phyloP scores from a whole-genome alignment of 1,140 invertebrate genomes.

The Macrobrachium rosenbergii region DNA sequence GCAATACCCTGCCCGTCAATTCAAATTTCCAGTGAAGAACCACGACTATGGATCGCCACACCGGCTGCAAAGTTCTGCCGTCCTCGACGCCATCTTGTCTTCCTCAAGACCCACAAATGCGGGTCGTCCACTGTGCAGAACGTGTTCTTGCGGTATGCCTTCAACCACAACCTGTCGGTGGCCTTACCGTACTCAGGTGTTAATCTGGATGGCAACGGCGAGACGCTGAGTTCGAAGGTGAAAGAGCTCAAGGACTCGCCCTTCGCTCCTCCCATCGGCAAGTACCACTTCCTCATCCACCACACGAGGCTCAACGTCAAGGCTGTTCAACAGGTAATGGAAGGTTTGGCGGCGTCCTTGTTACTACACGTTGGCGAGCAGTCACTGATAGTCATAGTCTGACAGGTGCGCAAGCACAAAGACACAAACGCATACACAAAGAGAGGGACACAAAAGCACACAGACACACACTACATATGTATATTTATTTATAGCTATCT shows the following conservation, averaged over 20 bases:
- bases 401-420: too few relatives aligned
- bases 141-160: conserved; percentile 70
- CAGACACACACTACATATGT: too few relatives aligned
- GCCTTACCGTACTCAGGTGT: conserved; percentile 69
- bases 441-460: too few relatives aligned
- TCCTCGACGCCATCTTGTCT: conserved; percentile 65
- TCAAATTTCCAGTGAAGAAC: conserved; percentile 29
- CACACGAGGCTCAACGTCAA: conserved; percentile 66
- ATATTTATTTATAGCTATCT: too few relatives aligned
- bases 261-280: conserved; percentile 55
- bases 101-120: conserved; percentile 72
- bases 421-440: too few relatives aligned
- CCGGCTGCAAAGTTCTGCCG: conserved; percentile 38
- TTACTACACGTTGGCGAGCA: too few relatives aligned
- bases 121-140: conserved; percentile 72
- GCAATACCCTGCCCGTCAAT: too few relatives aligned
- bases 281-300: conserved; percentile 51
- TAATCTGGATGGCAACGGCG: conserved; percentile 67
- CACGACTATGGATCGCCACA: conserved; percentile 26
- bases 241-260: conserved; percentile 37
- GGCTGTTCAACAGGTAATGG: conserved; percentile 47
- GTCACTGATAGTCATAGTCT: too few relatives aligned
- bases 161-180: conserved; percentile 69
- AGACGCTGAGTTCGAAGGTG: conserved; percentile 19
- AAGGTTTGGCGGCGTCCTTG: neutral